phyloP scores from a whole-genome alignment of 2,113 vertebrate species.

The Miniopterus natalensis region DNA sequence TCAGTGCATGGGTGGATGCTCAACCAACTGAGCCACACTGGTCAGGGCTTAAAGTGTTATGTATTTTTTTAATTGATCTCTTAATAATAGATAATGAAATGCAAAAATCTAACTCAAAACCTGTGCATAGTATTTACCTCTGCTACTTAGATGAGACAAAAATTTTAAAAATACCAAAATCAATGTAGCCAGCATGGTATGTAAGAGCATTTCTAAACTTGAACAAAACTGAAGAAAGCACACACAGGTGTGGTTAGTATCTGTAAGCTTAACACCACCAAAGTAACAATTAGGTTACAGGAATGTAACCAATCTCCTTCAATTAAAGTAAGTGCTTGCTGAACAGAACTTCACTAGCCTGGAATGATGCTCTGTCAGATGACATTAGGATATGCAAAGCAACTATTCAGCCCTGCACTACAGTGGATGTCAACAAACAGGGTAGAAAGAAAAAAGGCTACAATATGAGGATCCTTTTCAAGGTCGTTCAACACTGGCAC shows the following conservation, averaged over 20 bases:
- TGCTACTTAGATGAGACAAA: neutral
- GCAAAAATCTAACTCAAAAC: constrained; percentile 13
- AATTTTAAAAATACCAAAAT: neutral
- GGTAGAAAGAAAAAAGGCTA: neutral
- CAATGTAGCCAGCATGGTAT: neutral
- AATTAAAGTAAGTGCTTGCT: neutral
- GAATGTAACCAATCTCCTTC: constrained; percentile 27
- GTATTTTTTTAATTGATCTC: neutral
- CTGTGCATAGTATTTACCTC: neutral
- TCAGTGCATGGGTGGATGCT: neutral
- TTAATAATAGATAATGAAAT: constrained; percentile 38
- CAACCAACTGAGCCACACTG: neutral
- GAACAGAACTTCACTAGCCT: neutral
- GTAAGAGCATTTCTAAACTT: neutral
- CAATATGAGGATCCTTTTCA: neutral
- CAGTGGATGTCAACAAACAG: constrained; percentile 17
- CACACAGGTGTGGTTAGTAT: neutral
- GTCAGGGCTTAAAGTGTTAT: neutral
- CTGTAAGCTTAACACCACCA: neutral
- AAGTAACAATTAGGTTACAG: constrained; percentile 6
- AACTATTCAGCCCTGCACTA: neutral
- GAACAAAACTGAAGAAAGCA: constrained; percentile 9
- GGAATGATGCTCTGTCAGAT: constrained; percentile 43
- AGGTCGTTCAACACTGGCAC: neutral
- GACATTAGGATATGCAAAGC: constrained; percentile 35